A percentile compares a stretch with the other conserved stretches of the same genome.
phyloP scores from a whole-genome alignment of 2,888 invertebrate genomes.

The Halictus quadricinctus region DNA sequence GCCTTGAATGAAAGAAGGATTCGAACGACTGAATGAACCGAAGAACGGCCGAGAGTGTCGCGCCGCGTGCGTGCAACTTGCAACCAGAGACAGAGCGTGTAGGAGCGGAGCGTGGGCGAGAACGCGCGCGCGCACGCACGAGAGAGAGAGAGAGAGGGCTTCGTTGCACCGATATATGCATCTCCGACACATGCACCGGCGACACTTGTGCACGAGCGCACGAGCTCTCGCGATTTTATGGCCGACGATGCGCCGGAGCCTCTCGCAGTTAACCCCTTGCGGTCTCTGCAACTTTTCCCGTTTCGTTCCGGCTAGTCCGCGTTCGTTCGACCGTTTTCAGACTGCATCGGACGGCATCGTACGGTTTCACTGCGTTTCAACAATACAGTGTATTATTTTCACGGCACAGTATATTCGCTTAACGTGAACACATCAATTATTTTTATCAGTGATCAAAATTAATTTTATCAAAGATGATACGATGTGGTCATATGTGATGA shows the following conservation, averaged over 20 bases:
- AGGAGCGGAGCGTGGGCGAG: conserved; percentile 67
- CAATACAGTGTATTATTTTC: neutral
- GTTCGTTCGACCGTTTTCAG: neutral
- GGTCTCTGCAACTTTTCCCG: neutral
- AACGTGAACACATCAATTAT: neutral
- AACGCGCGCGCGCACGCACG: conserved; percentile 18
- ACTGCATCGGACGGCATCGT: neutral
- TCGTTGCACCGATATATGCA: conserved; percentile 16
- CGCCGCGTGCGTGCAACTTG: conserved; percentile 32
- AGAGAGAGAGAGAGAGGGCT: neutral
- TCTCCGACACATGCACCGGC: neutral
- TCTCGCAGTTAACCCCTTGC: neutral
- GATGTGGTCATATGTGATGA: too few relatives aligned
- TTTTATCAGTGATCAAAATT: neutral
- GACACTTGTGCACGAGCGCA: conserved; percentile 12
- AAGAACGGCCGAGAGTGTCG: conserved; percentile 46
- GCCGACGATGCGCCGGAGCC: neutral
- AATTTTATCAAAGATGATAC: too few relatives aligned
- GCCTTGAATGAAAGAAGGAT: conserved; percentile 74
- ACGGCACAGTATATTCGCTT: neutral
- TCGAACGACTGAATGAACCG: conserved; percentile 72
- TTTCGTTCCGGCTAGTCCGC: neutral
- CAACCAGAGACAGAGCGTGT: conserved; percentile 53
- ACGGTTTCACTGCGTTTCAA: neutral
- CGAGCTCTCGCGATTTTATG: neutral